A percentile compares a stretch with the other conserved stretches of the same genome.
Evolutionary conservation across 2,888 invertebrate species (phyloP).

Genomic region (Falcaria lacertinaria): DNA sequence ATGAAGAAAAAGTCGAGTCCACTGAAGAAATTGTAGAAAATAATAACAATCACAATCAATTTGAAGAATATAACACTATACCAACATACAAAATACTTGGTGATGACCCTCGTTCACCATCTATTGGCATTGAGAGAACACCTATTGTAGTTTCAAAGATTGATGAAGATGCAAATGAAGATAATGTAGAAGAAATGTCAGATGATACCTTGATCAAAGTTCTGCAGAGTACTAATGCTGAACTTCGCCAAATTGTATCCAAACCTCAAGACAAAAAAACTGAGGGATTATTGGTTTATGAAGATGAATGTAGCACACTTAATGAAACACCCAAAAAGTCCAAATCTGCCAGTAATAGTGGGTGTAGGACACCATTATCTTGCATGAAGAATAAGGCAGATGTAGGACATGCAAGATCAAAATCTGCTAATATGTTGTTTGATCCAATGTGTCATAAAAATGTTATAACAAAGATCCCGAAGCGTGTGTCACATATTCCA

Average conservation of each 20-base stretch:
- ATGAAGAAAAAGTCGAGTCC: constrained; percentile 41
- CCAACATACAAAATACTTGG: constrained; percentile 50
- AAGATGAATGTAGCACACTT: constrained; percentile 62
- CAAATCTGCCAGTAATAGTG: constrained; percentile 49
- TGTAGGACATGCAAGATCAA: constrained; percentile 56
- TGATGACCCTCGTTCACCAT: constrained; percentile 71
- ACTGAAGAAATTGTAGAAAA: constrained; percentile 27
- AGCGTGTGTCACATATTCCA: constrained; percentile 65
- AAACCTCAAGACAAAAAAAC: constrained; percentile 50
- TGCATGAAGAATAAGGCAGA: constrained; percentile 74
- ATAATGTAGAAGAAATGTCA: constrained; percentile 71
- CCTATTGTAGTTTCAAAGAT: constrained; percentile 63
- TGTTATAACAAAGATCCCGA: constrained; percentile 37
- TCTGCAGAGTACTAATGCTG: constrained; percentile 58
- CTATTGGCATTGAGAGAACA: constrained; percentile 69
- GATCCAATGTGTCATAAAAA: constrained; percentile 47
- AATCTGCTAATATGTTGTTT: constrained; percentile 61
- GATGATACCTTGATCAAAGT: constrained; percentile 68
- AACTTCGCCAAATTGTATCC: constrained; percentile 38
- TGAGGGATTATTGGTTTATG: constrained; percentile 79
- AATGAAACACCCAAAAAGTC: constrained; percentile 60
- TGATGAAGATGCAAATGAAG: constrained; percentile 32
- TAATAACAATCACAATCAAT: constrained; percentile 11
- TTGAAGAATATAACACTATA: constrained; percentile 24
- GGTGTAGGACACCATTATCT: constrained; percentile 67